Evolutionary conservation across 2,888 invertebrate genomes (phyloP).

Genomic region (Conus canariensis): DNA sequence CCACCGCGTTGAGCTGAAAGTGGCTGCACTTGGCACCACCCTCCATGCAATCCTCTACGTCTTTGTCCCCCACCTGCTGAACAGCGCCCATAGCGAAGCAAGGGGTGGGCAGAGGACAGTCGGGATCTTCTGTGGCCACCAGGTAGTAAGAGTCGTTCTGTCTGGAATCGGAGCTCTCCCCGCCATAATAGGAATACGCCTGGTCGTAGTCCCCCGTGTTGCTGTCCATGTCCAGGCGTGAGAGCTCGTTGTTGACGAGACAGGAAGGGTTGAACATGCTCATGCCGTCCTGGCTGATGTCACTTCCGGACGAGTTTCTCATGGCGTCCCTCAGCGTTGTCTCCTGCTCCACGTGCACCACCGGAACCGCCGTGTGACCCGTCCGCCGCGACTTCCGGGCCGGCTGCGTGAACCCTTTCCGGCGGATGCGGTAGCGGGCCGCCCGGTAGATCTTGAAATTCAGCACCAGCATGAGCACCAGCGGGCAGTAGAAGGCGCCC

Average conservation of each 20-base stretch:
- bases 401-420: slow-evolving; percentile 24
- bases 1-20: background rate
- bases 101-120: background rate
- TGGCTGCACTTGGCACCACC: background rate
- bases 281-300: slow-evolving; percentile 69
- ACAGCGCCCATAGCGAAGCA: background rate
- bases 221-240: slow-evolving; percentile 50
- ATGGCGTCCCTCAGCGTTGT: slow-evolving; percentile 35
- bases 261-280: slow-evolving; percentile 68
- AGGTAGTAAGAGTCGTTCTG: slow-evolving; percentile 32
- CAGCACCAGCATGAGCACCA: slow-evolving; percentile 94
- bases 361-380: slow-evolving; percentile 40
- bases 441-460: slow-evolving; percentile 98
- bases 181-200: background rate
- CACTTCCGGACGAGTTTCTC: slow-evolving; percentile 68
- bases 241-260: slow-evolving; percentile 61
- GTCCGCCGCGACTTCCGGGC: background rate
- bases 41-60: background rate
- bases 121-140: slow-evolving; percentile 13
- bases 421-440: slow-evolving; percentile 90
- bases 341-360: slow-evolving; percentile 43
- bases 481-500: slow-evolving; percentile 97
- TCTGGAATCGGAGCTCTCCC: slow-evolving; percentile 31
- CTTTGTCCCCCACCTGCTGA: background rate
- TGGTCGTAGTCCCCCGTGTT: slow-evolving; percentile 25